Evolutionary conservation across 1,140 invertebrate species (phyloP).

Genomic region (Colletes gigas): DNA sequence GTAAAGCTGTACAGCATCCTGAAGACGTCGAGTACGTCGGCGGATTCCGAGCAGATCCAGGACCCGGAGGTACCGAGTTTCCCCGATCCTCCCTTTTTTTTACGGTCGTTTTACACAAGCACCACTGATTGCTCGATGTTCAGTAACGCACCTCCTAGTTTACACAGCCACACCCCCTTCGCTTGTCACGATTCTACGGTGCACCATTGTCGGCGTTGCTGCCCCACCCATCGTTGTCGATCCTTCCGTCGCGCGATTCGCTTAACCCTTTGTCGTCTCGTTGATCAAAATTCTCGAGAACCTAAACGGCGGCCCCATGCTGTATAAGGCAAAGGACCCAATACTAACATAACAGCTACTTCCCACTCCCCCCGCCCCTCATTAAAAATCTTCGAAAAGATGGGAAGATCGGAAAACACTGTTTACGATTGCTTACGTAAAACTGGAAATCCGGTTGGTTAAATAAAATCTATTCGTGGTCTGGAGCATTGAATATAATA

Average conservation of each 20-base stretch:
- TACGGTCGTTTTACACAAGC: constrained; percentile 39
- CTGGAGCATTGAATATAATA: neutral
- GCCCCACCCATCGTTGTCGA: constrained; percentile 17
- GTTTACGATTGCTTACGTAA: too few species aligned
- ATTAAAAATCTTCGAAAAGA: too few species aligned
- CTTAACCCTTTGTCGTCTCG: constrained; percentile 45
- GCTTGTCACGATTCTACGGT: constrained; percentile 25
- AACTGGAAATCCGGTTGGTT: too few species aligned
- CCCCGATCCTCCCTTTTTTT: constrained; percentile 33
- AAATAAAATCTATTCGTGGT: too few species aligned
- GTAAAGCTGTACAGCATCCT: constrained; percentile 97
- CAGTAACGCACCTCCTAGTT: constrained; percentile 51
- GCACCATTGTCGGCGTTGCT: constrained; percentile 53
- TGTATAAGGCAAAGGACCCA: too few species aligned
- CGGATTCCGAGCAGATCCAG: constrained; percentile 87
- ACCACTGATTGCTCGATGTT: constrained; percentile 60
- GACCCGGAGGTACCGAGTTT: constrained; percentile 78
- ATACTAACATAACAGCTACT: too few species aligned
- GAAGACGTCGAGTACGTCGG: constrained; percentile 93
- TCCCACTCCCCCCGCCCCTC: too few species aligned
- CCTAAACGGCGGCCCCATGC: too few species aligned
- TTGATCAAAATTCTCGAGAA: neutral
- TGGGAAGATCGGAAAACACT: too few species aligned
- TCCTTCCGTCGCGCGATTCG: constrained; percentile 5
- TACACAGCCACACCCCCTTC: constrained; percentile 54